These are phyloP conservation scores for Temnothorax curvispinosus DNA, from an alignment of 1,140 invertebrate species.

Conservation along the genomic window DNA sequence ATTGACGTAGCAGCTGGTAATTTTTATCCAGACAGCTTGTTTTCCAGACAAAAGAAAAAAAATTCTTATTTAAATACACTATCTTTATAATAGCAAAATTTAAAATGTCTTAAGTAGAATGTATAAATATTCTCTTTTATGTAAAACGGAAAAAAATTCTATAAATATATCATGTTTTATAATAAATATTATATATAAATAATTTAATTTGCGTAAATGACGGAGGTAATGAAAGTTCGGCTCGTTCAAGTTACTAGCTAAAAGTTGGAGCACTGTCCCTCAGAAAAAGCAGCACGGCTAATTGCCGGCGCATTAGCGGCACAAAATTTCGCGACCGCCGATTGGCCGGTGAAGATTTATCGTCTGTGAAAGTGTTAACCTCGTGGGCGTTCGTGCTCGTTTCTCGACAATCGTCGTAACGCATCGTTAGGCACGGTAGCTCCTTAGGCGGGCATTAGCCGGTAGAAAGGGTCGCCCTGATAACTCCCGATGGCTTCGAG, in stretches of 20 bases:
- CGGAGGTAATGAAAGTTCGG: background rate
- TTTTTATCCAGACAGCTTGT: background rate
- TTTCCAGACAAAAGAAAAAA: background rate
- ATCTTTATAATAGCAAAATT: background rate
- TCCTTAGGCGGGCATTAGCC: conserved; percentile 49
- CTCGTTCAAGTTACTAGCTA: background rate
- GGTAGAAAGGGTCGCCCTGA: conserved; percentile 37
- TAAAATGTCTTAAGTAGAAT: background rate
- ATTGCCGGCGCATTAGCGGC: background rate
- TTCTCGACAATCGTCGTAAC: conserved; percentile 57
- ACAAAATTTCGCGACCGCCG: conserved; percentile 16
- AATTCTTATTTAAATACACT: background rate
- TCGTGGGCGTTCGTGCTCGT: conserved; percentile 23
- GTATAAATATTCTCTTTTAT: background rate
- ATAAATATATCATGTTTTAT: background rate
- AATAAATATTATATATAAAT: background rate
- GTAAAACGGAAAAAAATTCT: background rate
- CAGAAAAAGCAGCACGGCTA: background rate
- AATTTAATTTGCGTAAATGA: background rate
- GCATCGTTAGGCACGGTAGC: conserved; percentile 52
- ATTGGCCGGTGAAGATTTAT: conserved; percentile 41
- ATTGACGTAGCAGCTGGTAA: conserved; percentile 3
- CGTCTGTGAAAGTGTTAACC: conserved; percentile 49
- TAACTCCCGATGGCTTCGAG: conserved; percentile 52
- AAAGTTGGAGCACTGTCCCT: background rate